Evolutionary conservation across 2,113 vertebrate species (phyloP), one percentile per base, ranked within the genome.

Genomic region (Hystrix cristata): DNA sequence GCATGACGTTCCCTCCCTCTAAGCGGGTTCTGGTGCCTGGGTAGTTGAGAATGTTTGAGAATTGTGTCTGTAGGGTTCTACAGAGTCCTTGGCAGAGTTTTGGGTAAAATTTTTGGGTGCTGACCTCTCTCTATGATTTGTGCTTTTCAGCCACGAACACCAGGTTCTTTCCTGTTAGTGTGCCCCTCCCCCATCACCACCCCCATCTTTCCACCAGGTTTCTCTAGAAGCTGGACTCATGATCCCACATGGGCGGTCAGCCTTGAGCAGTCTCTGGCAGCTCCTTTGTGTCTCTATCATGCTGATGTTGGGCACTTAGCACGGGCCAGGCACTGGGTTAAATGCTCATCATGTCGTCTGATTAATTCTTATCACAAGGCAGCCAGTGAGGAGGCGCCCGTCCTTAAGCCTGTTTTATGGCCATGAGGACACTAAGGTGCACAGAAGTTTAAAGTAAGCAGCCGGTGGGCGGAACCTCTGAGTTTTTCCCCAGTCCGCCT

Each of bases 271-370:
- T 15, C 57, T 67, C 29, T 57, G 34, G 16, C 19, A 62, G 1
- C 48, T 79, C 31, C 46, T n/a, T 38, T 43, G 81, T 29, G 0
- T 53, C 65, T 34, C 0, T 7, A 0, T 3, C 5, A 7, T 3
- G n/a, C 3, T 4, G 11, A 25, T 1, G 59, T 0, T 3, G n/a
- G 29, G 34, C 7, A 1, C 31, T 43, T 87, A 55, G 60, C 69
- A 67, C 23, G 92, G 51, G 81, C 91, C 74, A 46, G 76, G n/a
- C 59, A 4, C 11, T 3, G 43, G 25, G n/a, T 18, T 12, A 34
- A 76, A 27, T 57, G 46, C 34, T 84, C 18, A 16, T 60, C 48
- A 0, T 23, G 7, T 78, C 65, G 38, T 69, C 62, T 27, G 34
- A 85, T 74, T 48, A 31, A 48, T 46, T 95, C 80, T 88, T 81